These are phyloP conservation scores for Drosophila gaucha DNA, from an alignment of 2,888 invertebrate species.

Conservation along the genomic window DNA sequence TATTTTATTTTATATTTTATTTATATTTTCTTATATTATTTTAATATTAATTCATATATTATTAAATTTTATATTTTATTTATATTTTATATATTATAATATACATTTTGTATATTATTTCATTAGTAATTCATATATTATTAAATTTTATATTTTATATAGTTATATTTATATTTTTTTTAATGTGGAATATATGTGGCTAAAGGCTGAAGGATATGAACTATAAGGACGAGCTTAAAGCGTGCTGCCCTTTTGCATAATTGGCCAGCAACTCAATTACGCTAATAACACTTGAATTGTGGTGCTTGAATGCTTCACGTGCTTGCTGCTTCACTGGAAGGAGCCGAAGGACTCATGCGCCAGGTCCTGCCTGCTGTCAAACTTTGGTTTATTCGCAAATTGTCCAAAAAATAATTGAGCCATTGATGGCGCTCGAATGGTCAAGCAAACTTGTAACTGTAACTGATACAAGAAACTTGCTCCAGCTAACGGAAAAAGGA, in stretches of 20 bases:
- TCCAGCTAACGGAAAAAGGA: conserved; percentile 42
- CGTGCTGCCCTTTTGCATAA: conserved; percentile 58
- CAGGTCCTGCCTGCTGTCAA: conserved; percentile 29
- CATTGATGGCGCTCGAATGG: conserved; percentile 79
- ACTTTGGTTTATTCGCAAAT: conserved; percentile 81
- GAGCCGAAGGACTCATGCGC: background rate
- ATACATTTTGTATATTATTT: too few species aligned
- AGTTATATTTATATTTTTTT: too few species aligned
- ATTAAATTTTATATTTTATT: too few species aligned
- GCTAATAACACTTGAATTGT: conserved; percentile 69
- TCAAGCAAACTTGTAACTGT: conserved; percentile 63
- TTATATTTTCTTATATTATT: too few species aligned
- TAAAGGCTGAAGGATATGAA: background rate
- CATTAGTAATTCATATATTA: too few species aligned
- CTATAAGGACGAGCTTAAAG: conserved; percentile 52
- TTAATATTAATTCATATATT: too few species aligned
- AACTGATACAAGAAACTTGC: conserved; percentile 69
- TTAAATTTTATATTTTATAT: too few species aligned
- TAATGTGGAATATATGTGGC: background rate
- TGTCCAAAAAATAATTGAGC: conserved; percentile 83
- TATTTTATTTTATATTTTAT: too few species aligned
- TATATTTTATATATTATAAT: too few species aligned
- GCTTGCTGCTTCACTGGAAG: conserved; percentile 24
- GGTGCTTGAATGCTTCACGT: conserved; percentile 17
- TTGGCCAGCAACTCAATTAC: conserved; percentile 72